These are phyloP conservation scores for Catostomus latipinnis DNA, from an alignment of 2,797 vertebrate species.

Conservation along the genomic window DNA sequence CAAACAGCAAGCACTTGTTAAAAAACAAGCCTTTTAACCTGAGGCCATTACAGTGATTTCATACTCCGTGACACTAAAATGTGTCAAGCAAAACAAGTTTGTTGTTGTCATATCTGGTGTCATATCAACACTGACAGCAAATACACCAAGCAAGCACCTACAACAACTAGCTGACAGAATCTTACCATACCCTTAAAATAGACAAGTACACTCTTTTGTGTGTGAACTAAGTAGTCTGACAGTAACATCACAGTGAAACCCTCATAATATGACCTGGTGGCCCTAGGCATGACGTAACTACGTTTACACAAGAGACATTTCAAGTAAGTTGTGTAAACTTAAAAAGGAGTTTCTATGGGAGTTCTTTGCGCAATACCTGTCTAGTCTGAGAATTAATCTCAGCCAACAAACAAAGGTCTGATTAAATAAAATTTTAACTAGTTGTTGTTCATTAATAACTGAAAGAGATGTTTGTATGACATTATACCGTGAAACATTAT, in stretches of 20 bases:
- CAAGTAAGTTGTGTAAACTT: not conserved
- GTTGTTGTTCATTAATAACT: not conserved
- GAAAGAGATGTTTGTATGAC: not conserved
- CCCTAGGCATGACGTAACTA: slow-evolving; percentile 1
- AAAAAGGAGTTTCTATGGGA: not conserved
- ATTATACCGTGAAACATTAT: not conserved
- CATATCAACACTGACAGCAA: not conserved
- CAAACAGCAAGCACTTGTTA: too few species aligned
- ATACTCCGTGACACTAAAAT: too few species aligned
- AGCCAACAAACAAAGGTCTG: not conserved
- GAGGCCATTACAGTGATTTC: too few species aligned
- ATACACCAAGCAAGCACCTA: slow-evolving; percentile 3
- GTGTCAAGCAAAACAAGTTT: not conserved
- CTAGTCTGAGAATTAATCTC: not conserved
- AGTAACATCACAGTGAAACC: slow-evolving; percentile 12
- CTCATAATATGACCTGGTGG: not conserved
- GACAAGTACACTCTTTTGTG: slow-evolving; percentile 14
- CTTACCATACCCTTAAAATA: not conserved
- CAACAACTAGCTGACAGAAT: not conserved
- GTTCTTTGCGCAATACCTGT: not conserved
- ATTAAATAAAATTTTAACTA: not conserved
- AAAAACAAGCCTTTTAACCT: too few species aligned
- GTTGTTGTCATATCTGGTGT: not conserved
- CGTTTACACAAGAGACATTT: not conserved
- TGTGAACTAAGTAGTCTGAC: slow-evolving; percentile 8